phyloP scores from a whole-genome alignment of 2,113 vertebrate species.

The Regulus satrapa region DNA sequence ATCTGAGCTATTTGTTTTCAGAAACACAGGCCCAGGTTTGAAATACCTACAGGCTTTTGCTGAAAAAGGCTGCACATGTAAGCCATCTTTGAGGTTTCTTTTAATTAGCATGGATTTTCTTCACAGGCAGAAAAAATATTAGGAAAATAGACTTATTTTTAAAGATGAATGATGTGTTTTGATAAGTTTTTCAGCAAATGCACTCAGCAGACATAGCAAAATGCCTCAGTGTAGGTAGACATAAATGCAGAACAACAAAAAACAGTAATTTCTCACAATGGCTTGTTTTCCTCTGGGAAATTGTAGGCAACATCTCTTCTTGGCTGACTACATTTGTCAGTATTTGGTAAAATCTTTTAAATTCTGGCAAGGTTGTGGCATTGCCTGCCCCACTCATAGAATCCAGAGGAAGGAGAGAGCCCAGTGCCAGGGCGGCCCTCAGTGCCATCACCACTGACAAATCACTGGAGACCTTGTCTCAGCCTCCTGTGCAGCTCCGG shows the following conservation, averaged over 20 bases:
- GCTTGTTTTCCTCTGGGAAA: not conserved
- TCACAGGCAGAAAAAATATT: not conserved
- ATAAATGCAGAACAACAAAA: not conserved
- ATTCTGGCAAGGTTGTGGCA: not conserved
- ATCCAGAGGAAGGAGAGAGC: not conserved
- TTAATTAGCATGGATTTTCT: not conserved
- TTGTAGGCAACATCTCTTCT: not conserved
- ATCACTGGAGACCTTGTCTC: not conserved
- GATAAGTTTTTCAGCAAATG: not conserved
- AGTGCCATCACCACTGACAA: not conserved
- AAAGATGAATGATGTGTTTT: not conserved
- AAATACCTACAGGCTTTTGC: not conserved
- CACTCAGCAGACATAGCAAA: not conserved
- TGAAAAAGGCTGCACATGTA: not conserved
- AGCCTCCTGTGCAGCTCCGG: not conserved
- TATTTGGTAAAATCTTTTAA: not conserved
- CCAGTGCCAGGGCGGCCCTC: not conserved
- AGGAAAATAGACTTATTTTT: not conserved
- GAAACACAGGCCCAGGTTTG: not conserved
- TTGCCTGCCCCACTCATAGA: not conserved
- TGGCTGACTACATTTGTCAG: not conserved
- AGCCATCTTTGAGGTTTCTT: not conserved
- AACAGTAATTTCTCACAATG: not conserved
- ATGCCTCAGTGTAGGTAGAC: not conserved
- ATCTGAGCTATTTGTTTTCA: not conserved